phyloP scores from a whole-genome alignment of 2,797 vertebrate genomes.

The Sitta carolinensis region DNA sequence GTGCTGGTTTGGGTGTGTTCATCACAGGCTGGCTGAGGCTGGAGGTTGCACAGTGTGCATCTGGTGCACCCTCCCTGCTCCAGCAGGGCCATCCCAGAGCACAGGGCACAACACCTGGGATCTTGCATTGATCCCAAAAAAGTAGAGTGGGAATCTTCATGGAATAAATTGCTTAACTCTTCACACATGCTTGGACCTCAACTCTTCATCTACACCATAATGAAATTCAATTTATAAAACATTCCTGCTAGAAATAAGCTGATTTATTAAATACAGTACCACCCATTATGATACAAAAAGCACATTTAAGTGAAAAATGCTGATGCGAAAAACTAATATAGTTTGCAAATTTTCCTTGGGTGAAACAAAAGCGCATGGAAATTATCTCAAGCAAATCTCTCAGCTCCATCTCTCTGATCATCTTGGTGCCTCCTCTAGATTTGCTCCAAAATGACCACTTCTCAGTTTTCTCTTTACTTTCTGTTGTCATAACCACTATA shows the following conservation, averaged over 20 bases:
- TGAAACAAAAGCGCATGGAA: background rate
- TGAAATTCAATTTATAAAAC: background rate
- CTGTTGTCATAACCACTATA: background rate
- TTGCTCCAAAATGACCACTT: background rate
- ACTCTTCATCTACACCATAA: background rate
- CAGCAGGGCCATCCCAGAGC: background rate
- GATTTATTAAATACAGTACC: background rate
- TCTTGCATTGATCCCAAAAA: background rate
- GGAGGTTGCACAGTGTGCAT: background rate
- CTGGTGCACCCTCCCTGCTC: background rate
- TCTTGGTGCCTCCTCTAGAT: background rate
- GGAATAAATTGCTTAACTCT: background rate
- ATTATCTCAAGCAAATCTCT: background rate
- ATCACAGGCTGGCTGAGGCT: background rate
- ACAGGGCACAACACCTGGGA: background rate
- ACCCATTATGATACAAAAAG: background rate
- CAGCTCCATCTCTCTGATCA: background rate
- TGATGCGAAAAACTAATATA: background rate
- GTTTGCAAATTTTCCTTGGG: background rate
- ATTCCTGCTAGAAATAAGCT: background rate
- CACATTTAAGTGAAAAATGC: background rate
- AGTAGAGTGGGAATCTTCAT: background rate
- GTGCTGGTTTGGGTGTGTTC: background rate
- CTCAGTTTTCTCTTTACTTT: background rate
- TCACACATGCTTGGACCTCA: background rate